Conservation (phyloP, 2,113 vertebrate genomes). For the Neotragus moschatus region DNA sequence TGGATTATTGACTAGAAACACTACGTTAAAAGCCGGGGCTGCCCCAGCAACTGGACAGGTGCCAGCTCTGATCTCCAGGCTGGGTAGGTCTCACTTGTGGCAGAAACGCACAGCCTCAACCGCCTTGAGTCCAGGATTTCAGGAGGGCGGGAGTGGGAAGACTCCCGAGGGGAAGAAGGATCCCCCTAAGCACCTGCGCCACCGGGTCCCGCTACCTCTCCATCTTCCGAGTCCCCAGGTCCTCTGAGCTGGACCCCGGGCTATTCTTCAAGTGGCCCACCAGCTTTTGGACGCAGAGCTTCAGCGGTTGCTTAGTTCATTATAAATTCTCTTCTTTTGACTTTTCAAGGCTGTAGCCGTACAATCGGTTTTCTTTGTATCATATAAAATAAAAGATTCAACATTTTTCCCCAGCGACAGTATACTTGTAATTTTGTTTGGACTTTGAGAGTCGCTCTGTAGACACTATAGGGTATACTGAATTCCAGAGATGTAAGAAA, state of each 20-base stretch:
- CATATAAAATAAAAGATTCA: background rate
- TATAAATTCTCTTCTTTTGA: background rate
- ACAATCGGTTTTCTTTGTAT: background rate
- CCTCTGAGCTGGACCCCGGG: background rate
- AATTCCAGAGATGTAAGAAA: background rate
- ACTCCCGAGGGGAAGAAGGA: background rate
- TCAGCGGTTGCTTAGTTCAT: background rate
- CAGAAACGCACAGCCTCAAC: background rate
- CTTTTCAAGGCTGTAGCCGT: background rate
- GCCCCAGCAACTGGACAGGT: background rate
- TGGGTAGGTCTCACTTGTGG: background rate
- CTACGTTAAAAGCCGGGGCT: background rate
- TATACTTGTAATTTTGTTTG: background rate
- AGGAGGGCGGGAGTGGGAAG: background rate
- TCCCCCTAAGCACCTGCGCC: rapidly evolving
- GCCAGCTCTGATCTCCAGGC: background rate
- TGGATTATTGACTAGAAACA: slow-evolving; percentile 3
- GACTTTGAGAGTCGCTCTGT: background rate
- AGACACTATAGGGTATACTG: background rate
- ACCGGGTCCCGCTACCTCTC: background rate
- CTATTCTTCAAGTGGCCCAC: background rate
- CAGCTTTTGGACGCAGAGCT: background rate
- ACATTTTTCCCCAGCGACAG: background rate
- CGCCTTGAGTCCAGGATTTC: background rate
- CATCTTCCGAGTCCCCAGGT: background rate